Base-by-base conservation (phyloP, 2,888 invertebrate species). In the Rapana venosa region DNA sequence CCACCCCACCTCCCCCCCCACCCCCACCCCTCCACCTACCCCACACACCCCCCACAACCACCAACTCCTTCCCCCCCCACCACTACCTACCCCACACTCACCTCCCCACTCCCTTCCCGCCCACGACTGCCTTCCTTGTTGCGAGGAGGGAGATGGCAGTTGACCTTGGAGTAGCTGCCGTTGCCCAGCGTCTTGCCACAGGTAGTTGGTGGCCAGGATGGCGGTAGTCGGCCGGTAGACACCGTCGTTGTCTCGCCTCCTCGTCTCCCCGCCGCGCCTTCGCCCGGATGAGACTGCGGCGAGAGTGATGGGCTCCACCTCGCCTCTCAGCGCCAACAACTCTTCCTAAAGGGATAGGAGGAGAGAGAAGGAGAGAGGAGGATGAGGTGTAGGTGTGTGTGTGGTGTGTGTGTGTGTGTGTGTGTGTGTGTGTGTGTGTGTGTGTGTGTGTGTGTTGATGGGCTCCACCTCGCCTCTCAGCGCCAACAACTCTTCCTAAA, bases 41-140 rank as follows among this genome's bases (percentile, higher is more conserved):
- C 2, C 47, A 2, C 8, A 2, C 47, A 2, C 47, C 47, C 47
- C 47, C 47, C 47, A 47, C 47, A 2, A 2, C 47, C 47, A 47
- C 47, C 47, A 47, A 2, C 47, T 8, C 47, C 8, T 8, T 8
- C 8, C 47, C 47, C 47, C 47, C 2, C 2, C 47, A 2, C n/a
- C n/a, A n/a, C n/a, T n/a, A n/a, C n/a, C n/a, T n/a, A n/a, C n/a
- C n/a, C n/a, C n/a, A n/a, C n/a, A n/a, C 61, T 35, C 92, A 95
- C 66, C 91, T 92, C 95, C 98, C 98, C 90, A 98, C 97, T 95
- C 98, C 98, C 96, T 98, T 98, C n/a, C n/a, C n/a, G 85, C 94
- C 89, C 6, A 93, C 94, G 22, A 94, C 94, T 13, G 90, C 47
- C 61, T 90, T n/a, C 88, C 77, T 91, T 91, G 87, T 91, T 93